Evolutionary conservation across 2,113 vertebrate genomes (phyloP).

Genomic region (Sylvia atricapilla): DNA sequence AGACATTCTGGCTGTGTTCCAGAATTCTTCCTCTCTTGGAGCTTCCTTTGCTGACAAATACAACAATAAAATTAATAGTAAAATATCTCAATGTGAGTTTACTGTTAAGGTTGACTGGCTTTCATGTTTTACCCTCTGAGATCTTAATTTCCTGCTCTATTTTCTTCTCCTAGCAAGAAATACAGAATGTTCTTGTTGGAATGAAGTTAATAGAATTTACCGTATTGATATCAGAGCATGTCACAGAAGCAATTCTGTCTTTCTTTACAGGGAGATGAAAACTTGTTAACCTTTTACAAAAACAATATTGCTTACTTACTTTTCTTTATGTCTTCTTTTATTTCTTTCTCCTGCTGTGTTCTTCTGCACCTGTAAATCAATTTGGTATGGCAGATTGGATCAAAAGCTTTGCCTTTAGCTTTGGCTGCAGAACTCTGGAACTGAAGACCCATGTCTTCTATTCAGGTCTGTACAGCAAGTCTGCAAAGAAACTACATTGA

Average conservation of each 20-base stretch:
- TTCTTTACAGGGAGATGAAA: neutral
- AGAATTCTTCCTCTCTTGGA: neutral
- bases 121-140: neutral
- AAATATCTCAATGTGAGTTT: neutral
- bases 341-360: neutral
- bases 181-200: neutral
- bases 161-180: neutral
- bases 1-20: neutral
- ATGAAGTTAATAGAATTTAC: neutral
- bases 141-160: neutral
- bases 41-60: neutral
- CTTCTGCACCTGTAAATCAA: neutral
- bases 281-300: neutral
- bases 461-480: neutral
- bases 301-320: neutral
- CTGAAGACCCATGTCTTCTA: neutral
- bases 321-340: neutral
- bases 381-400: neutral
- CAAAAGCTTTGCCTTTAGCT: neutral
- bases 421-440: neutral
- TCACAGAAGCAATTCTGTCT: neutral
- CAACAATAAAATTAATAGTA: neutral
- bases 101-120: neutral
- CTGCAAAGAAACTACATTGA: neutral
- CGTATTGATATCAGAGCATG: neutral